phyloP scores from a whole-genome alignment of 2,113 vertebrate species.

The Setophaga petechia region DNA sequence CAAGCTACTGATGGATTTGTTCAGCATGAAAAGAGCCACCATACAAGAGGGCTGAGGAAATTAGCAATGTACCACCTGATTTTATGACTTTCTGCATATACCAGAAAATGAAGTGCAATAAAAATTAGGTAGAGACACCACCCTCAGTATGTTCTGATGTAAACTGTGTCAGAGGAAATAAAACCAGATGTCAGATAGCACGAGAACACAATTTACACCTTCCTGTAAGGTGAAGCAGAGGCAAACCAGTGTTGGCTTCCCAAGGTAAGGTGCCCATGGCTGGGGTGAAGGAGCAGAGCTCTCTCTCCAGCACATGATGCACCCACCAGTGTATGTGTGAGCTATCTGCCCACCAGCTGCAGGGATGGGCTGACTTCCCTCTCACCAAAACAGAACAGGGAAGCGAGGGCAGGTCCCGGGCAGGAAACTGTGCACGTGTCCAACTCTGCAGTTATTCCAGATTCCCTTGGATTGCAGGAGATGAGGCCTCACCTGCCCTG shows the following conservation, averaged over 20 bases:
- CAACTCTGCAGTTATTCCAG: neutral
- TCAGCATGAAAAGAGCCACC: neutral
- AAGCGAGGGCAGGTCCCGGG: neutral
- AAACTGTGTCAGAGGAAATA: neutral
- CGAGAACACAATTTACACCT: neutral
- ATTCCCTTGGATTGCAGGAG: neutral
- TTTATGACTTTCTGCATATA: neutral
- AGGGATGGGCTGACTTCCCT: slow-evolving; percentile 33
- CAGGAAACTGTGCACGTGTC: neutral
- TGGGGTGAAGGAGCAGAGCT: neutral
- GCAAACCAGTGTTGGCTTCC: neutral
- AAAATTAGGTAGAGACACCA: neutral
- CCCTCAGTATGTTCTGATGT: neutral
- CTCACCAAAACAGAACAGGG: neutral
- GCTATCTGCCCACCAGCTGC: slow-evolving; percentile 16
- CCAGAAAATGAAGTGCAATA: neutral
- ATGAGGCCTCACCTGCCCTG: slow-evolving; percentile 17
- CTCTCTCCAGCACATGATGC: neutral
- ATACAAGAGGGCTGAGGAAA: neutral
- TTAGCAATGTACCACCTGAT: neutral
- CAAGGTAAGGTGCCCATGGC: neutral
- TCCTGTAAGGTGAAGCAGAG: neutral
- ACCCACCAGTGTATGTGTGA: neutral
- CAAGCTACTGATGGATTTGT: neutral
- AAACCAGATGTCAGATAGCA: neutral